phyloP scores from a whole-genome alignment of 2,113 vertebrate genomes.

The Notothenia rossii region DNA sequence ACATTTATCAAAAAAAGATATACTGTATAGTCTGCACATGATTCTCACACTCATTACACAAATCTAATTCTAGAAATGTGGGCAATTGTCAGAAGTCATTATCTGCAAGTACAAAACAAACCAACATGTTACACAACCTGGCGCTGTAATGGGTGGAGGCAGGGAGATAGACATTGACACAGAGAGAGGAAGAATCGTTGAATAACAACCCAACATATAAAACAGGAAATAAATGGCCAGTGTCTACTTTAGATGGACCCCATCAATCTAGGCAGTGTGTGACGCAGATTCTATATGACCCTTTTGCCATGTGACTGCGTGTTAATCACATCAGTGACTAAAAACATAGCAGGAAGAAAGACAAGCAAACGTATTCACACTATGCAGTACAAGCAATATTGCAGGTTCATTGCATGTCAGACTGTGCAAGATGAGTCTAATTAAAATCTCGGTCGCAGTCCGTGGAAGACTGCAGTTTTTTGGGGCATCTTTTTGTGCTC shows the following conservation, averaged over 20 bases:
- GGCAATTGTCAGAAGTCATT: conserved; percentile 73
- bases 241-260: conserved; percentile 8
- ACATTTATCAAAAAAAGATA: conserved; percentile 53
- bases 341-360: background rate
- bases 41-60: conserved; percentile 27
- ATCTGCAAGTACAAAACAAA: conserved; percentile 60
- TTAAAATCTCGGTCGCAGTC: background rate
- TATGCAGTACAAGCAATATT: background rate
- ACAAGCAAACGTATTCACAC: background rate
- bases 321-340: conserved; percentile 1
- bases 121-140: conserved; percentile 66
- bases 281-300: background rate
- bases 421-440: background rate
- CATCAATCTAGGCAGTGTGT: conserved; percentile 2
- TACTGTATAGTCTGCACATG: conserved; percentile 17
- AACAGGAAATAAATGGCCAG: conserved; percentile 25
- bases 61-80: conserved; percentile 67
- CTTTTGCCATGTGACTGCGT: background rate
- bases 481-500: background rate
- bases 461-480: background rate
- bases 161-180: background rate
- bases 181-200: conserved; percentile 5
- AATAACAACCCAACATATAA: conserved; percentile 12
- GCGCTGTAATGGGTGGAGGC: conserved; percentile 18
- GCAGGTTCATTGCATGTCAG: background rate